Conservation (phyloP, 2,888 invertebrate species). For the Scaptomyza parva region DNA sequence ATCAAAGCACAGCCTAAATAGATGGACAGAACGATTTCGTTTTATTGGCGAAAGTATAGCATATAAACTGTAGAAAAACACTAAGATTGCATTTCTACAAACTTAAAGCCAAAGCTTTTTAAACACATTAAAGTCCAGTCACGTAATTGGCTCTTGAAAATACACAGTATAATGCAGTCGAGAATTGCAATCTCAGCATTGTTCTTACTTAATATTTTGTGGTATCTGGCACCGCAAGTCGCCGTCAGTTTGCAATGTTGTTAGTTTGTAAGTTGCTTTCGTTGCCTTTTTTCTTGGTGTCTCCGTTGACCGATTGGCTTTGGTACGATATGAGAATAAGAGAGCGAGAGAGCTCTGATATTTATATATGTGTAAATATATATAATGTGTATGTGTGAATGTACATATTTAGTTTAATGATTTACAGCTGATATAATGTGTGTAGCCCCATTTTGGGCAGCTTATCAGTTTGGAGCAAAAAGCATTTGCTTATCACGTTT, state of each 20-base stretch:
- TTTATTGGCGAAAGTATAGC: no score
- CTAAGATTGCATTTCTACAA: no score
- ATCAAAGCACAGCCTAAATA: no score
- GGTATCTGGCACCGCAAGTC: constrained; percentile 17
- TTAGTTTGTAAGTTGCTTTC: constrained; percentile 1
- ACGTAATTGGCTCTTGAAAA: no score
- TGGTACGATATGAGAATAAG: constrained; percentile 17
- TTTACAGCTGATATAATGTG: constrained; percentile 42
- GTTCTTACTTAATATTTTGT: background rate
- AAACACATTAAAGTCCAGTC: no score
- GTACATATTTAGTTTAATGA: constrained; percentile 27
- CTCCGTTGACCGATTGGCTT: constrained; percentile 39
- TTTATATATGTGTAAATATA: background rate
- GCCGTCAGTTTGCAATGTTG: constrained; percentile 10
- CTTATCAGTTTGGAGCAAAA: constrained; percentile 48
- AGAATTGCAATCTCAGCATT: background rate
- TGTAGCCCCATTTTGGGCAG: constrained; percentile 23
- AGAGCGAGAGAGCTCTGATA: constrained; percentile 1
- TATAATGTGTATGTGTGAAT: background rate
- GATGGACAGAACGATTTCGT: no score
- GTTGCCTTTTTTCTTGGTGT: constrained; percentile 7
- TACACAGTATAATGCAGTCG: constrained; percentile 4
- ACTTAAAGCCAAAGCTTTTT: no score
- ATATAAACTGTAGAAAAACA: no score
- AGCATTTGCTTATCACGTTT: constrained; percentile 39